Evolutionary conservation across 2,113 vertebrate genomes (phyloP).

Genomic region (Equus przewalskii): DNA sequence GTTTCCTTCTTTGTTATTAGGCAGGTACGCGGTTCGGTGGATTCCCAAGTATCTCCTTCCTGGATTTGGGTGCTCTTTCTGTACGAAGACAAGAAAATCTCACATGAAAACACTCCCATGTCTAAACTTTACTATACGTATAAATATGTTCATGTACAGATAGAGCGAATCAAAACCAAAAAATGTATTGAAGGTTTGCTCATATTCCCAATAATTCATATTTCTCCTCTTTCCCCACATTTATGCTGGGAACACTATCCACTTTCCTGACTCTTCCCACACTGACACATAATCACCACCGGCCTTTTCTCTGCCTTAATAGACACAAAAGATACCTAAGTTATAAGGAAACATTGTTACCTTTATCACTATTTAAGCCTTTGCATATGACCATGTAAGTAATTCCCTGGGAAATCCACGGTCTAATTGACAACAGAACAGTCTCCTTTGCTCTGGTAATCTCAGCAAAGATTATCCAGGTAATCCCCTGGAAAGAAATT

Average conservation of each 20-base stretch:
- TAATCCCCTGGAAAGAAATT: background rate
- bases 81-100: slow-evolving; percentile 68
- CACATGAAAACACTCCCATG: background rate
- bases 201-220: background rate
- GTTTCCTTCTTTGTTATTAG: slow-evolving; percentile 90
- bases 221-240: slow-evolving; percentile 22
- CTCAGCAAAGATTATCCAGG: background rate
- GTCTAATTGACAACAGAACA: background rate
- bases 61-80: slow-evolving; percentile 92
- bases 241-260: background rate
- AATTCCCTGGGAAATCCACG: background rate
- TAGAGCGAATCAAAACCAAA: background rate
- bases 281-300: background rate
- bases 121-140: background rate
- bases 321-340: slow-evolving; percentile 14
- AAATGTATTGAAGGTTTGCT: background rate
- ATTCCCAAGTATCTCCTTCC: slow-evolving; percentile 57
- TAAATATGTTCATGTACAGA: background rate
- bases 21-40: slow-evolving; percentile 88
- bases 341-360: background rate
- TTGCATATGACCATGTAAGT: background rate
- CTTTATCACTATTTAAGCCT: background rate
- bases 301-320: background rate
- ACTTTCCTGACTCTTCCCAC: background rate
- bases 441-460: background rate